Percentiles rank a stretch among this genome's conserved stretches.
Conservation (phyloP, 2,888 invertebrate genomes). For the Leucophora obtusa region DNA sequence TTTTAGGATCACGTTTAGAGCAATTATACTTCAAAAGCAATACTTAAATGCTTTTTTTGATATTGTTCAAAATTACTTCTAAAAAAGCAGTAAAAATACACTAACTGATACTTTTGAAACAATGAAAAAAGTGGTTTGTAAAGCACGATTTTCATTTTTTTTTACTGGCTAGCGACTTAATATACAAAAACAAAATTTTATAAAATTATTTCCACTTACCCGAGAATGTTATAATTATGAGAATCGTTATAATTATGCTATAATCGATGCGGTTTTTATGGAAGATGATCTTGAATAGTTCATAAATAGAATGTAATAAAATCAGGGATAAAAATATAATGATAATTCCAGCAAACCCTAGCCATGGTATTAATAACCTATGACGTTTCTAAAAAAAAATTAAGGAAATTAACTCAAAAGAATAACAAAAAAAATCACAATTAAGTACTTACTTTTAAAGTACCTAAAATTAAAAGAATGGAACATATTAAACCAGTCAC, state of each 20-base stretch:
- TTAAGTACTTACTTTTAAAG: not conserved
- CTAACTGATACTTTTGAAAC: no score
- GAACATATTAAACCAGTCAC: not conserved
- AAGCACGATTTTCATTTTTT: no score
- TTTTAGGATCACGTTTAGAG: no score
- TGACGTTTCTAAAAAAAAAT: not conserved
- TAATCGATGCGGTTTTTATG: not conserved
- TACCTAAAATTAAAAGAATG: not conserved
- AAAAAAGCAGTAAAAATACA: no score
- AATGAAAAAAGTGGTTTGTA: no score
- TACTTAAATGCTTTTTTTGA: no score
- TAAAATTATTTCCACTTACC: not conserved
- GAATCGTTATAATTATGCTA: not conserved
- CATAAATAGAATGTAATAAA: not conserved
- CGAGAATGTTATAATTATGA: not conserved
- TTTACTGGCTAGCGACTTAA: no score
- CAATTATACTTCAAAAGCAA: no score
- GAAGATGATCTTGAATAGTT: not conserved
- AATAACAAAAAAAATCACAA: not conserved
- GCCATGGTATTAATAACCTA: not conserved
- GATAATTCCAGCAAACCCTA: not conserved
- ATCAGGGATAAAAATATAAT: not conserved
- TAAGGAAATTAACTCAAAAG: not conserved
- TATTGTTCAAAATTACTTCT: no score
- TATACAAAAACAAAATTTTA: no score